Evolutionary conservation across 2,797 vertebrate species (phyloP).

Genomic region (Pseudochirops cupreus): DNA sequence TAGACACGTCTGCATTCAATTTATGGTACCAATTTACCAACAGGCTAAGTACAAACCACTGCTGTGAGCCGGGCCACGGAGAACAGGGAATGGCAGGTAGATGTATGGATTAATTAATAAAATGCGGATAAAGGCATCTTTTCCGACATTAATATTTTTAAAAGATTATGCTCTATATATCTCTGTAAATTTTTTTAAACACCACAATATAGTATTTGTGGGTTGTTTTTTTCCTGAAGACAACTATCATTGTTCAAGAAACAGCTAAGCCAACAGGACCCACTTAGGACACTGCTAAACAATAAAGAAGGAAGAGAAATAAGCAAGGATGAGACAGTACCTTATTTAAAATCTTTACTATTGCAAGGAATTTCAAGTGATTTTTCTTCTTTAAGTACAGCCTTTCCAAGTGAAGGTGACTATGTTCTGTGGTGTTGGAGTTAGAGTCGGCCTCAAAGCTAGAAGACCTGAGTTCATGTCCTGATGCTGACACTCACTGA

Average conservation of each 20-base stretch:
- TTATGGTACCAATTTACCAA: conserved; percentile 75
- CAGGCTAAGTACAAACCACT: conserved; percentile 4
- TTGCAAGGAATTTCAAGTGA: conserved; percentile 30
- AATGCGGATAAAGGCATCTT: conserved; percentile 71
- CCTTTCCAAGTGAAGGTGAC: conserved; percentile 30
- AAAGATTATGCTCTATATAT: conserved; percentile 29
- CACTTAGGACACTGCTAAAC: not conserved
- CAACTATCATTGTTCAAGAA: conserved; percentile 48
- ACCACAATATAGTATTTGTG: not conserved
- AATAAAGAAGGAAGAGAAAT: conserved; percentile 55
- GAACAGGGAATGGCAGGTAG: conserved; percentile 69
- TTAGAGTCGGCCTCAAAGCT: not conserved
- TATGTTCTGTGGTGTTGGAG: not conserved
- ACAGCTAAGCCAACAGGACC: conserved; percentile 45
- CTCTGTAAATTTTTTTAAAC: conserved; percentile 47
- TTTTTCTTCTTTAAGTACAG: conserved; percentile 39
- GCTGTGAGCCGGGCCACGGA: conserved; percentile 52
- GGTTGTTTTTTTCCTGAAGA: not conserved
- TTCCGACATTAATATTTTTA: conserved; percentile 55
- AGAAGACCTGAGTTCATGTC: not conserved
- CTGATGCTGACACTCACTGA: not conserved
- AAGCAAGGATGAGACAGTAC: conserved; percentile 17
- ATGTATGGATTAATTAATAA: conserved; percentile 80
- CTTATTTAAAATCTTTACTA: conserved; percentile 54
- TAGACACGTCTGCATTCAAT: conserved; percentile 57